phyloP scores from a whole-genome alignment of 1,140 invertebrate species.

The Zelostemma sp. region DNA sequence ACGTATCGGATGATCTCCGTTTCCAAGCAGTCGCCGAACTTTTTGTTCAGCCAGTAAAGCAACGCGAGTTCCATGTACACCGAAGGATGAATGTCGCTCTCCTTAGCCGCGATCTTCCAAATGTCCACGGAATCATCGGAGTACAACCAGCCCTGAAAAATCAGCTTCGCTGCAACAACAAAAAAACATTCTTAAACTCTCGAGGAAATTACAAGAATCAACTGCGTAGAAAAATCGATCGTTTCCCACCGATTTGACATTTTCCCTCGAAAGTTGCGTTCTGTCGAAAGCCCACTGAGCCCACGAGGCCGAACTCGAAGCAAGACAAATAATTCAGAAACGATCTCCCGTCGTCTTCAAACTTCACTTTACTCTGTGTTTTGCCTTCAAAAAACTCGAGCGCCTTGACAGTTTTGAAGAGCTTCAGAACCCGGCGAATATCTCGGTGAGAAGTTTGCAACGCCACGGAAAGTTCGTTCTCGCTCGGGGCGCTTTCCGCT shows the following conservation, averaged over 20 bases:
- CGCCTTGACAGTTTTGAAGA: conserved; percentile 52
- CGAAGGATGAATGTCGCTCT: conserved; percentile 72
- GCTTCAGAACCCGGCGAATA: conserved; percentile 55
- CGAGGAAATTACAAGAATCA: conserved; percentile 5
- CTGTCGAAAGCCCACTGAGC: conserved; percentile 55
- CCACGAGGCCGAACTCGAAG: conserved; percentile 71
- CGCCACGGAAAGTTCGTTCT: conserved; percentile 45
- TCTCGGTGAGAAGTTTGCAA: conserved; percentile 60
- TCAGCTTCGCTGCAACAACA: conserved; percentile 69
- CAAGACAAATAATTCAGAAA: conserved; percentile 70
- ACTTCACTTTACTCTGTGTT: conserved; percentile 59
- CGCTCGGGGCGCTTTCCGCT: conserved; percentile 36
- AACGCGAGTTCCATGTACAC: conserved; percentile 77
- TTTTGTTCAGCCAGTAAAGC: conserved; percentile 75
- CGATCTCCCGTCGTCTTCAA: conserved; percentile 59
- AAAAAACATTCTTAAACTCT: not conserved
- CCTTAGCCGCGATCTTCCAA: conserved; percentile 69
- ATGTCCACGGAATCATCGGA: conserved; percentile 66
- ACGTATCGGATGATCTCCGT: conserved; percentile 68
- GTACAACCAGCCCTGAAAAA: conserved; percentile 75
- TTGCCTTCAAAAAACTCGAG: conserved; percentile 35
- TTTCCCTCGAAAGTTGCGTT: conserved; percentile 55
- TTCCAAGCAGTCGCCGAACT: conserved; percentile 58
- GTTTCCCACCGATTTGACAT: conserved; percentile 55
- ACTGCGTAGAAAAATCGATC: too few species aligned